These are phyloP conservation scores for Psittacara wagleri DNA, from an alignment of 2,113 vertebrate species.

Conservation along the genomic window DNA sequence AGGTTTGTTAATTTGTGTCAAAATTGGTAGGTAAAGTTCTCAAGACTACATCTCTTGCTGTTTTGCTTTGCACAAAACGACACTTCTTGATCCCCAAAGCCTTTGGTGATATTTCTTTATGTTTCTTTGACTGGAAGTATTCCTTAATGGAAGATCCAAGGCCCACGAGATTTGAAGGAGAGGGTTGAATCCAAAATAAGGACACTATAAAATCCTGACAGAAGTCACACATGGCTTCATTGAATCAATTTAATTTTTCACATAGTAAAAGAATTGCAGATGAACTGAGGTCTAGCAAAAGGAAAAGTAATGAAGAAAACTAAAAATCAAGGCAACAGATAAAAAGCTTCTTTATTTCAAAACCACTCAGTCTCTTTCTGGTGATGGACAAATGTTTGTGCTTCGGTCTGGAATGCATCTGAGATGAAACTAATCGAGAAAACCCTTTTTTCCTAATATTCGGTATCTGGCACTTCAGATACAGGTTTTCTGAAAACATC, in stretches of 20 bases:
- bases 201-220: neutral
- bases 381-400: neutral
- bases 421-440: neutral
- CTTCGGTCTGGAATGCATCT: neutral
- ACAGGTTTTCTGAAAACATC: neutral
- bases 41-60: neutral
- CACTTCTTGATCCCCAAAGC: neutral
- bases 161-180: neutral
- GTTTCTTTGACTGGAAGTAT: neutral
- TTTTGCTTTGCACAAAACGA: neutral
- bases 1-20: neutral
- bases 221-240: neutral
- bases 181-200: neutral
- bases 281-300: neutral
- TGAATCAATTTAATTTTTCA: neutral
- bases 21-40: neutral
- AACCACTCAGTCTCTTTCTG: neutral
- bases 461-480: neutral
- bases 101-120: neutral
- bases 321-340: neutral
- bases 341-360: neutral
- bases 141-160: neutral
- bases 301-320: neutral
- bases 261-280: neutral
- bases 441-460: neutral